Evolutionary conservation across 2,113 vertebrate genomes (phyloP).

Genomic region (Catharus minimus): DNA sequence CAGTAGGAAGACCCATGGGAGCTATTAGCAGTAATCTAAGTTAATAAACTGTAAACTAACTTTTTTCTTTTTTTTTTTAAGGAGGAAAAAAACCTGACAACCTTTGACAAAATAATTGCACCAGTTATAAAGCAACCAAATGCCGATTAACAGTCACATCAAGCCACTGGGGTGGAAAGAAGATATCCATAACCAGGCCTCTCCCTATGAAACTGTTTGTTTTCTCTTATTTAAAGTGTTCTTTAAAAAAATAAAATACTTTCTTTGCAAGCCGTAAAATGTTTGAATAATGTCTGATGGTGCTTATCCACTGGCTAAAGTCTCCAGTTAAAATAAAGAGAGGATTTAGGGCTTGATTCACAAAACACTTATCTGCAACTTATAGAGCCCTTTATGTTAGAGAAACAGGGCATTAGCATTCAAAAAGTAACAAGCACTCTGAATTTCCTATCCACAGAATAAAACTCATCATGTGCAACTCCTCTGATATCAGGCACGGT

Average conservation of each 20-base stretch:
- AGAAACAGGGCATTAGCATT: slow-evolving; percentile 57
- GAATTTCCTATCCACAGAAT: slow-evolving; percentile 44
- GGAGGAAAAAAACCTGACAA: slow-evolving; percentile 10
- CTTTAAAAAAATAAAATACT: not conserved
- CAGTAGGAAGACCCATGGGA: slow-evolving; percentile 63
- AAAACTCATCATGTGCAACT: slow-evolving; percentile 45
- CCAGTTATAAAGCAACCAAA: slow-evolving; percentile 31
- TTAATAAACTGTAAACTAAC: slow-evolving; percentile 75
- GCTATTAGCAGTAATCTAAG: slow-evolving; percentile 68
- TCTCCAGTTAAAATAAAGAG: slow-evolving; percentile 10
- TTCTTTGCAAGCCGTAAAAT: not conserved
- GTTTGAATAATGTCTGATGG: slow-evolving; percentile 26
- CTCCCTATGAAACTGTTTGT: not conserved
- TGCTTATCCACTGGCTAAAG: not conserved
- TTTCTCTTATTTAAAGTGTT: slow-evolving; percentile 12
- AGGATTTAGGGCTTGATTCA: not conserved
- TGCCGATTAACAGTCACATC: not conserved
- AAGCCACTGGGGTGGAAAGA: not conserved
- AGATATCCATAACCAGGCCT: slow-evolving; percentile 3
- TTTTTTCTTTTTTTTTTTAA: slow-evolving; percentile 12
- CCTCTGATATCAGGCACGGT: not conserved
- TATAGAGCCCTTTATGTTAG: slow-evolving; percentile 17
- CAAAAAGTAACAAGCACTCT: slow-evolving; percentile 38
- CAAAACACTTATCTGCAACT: slow-evolving; percentile 25
- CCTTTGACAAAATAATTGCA: slow-evolving; percentile 64